Evolutionary conservation across 2,888 invertebrate genomes (phyloP), one percentile per base, ranked within the genome.

Genomic region (Andrena hattorfiana): DNA sequence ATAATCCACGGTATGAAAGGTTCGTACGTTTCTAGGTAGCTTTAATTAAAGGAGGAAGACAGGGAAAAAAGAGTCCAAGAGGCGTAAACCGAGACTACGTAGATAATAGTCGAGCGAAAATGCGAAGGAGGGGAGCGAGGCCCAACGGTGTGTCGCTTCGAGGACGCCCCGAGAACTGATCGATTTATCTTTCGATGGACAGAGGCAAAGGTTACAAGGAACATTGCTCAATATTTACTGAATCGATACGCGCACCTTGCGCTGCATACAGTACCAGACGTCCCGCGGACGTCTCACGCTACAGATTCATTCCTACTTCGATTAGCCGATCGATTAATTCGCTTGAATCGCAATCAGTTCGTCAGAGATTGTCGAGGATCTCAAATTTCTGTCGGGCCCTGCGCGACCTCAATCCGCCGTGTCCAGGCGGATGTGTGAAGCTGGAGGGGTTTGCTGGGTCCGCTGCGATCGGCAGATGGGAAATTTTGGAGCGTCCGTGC

Each of bases 141-240:
- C 56, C 32, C 26, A 56, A 8, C 49, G 56, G 10, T 8, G 23
- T 56, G 73, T 81, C 30, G 23, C 67, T 63, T 59, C 68, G 66
- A 71, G 71, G 32, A 64, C n/a, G 64, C 63, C 60, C 42, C 30
- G 54, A 69, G 68, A 62, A 73, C 54, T 51, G 56, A 63, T 70
- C 60, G 54, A 35, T 42, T 60, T 54, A 74, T 72, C 60, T 81
- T 71, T 75, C 74, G 74, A 82, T 77, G 78, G 85, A 66, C 81
- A 79, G 71, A 77, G 72, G 72, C 78, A 67, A 77, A 79, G 75
- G 68, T 87, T 76, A 73, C 74, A 81, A 81, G 75, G 81, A 82
- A 87, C 84, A 84, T 87, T 87, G 87, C 87, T 87, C 87, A 87
- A 87, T 87, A 84, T 83, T 84, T 84, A 86, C 69, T 56, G 79